Base-by-base conservation (phyloP, 92 coral and sea anemone species). In the Epizoanthus scotinus region DNA sequence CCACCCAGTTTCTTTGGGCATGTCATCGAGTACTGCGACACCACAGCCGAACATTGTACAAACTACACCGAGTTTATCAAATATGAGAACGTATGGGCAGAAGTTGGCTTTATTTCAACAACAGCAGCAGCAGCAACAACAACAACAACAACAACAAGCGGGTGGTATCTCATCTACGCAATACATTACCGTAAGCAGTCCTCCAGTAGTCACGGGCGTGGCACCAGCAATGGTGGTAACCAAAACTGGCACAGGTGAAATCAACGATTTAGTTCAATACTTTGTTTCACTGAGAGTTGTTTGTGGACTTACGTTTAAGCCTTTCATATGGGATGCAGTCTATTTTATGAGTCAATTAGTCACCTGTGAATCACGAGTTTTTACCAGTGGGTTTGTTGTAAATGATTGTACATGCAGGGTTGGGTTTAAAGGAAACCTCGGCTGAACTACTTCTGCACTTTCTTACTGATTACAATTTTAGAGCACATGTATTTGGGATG, bases 31-130 rank as follows among this genome's bases (percentile, higher is more conserved):
- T 25, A 34, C 68, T 58, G 29, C 36, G 54, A 38, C 36, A 34
- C 59, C 68, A 36, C 68, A 31, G 57, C 81, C 38, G 24, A 59
- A 67, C 44, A 25, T 60, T 75, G 81, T 83, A 40, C 83, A 81
- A 25, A 71, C 86, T 5, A 75, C 81, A 21, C 78, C 86, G 22
- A 89, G 82, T 78, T 83, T 92, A 26, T 85, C 97, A 26, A 86
- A 82, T 70, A 73, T 90, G 36, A 89, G 90, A 24, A 92, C 97
- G 0, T 92, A 87, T 34, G 97, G 97, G 70, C 97, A 92, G 82
- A 92, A 92, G 74, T 86, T 92, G 27, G 94, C 94, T 55, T 86
- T 87, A 63, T 90, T 92, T 78, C 92, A 87, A 65, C 97, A 92
- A 80, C 97, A 89, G 70, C 90, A 87, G 44, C 87, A 87, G 42